These are phyloP conservation scores for Melanerpes aurifrons DNA, from an alignment of 2,113 vertebrate species.

Conservation along the genomic window DNA sequence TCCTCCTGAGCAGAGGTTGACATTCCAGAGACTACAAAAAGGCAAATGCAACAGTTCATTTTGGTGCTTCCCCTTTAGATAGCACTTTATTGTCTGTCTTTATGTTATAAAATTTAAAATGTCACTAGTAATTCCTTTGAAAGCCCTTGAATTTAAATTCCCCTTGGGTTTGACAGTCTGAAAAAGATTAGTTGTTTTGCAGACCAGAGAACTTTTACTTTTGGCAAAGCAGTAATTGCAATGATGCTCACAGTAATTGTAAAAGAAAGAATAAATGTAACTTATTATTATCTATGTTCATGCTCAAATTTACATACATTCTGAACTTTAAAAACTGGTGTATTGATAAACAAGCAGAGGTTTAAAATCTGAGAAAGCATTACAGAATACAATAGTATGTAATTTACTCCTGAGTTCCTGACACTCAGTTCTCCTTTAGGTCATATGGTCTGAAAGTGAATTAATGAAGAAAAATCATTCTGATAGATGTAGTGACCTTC, in stretches of 20 bases:
- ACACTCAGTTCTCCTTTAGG: slow-evolving; percentile 9
- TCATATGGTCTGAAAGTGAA: slow-evolving; percentile 45
- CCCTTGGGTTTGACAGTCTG: background rate
- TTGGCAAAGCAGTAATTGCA: background rate
- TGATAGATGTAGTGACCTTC: background rate
- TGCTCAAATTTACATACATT: background rate
- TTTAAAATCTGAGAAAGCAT: background rate
- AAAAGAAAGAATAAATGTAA: background rate
- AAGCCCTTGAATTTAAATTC: slow-evolving; percentile 5
- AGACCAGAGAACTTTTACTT: background rate
- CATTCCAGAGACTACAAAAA: background rate
- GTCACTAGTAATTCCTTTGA: background rate
- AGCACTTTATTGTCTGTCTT: background rate
- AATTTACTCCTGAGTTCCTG: background rate
- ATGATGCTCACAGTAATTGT: background rate
- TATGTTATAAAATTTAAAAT: slow-evolving; percentile 3
- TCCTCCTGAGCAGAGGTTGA: background rate
- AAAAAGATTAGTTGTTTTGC: background rate
- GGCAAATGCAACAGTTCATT: background rate
- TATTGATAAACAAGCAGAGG: background rate
- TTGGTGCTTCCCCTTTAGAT: background rate
- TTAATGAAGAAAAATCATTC: slow-evolving; percentile 8
- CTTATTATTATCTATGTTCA: background rate
- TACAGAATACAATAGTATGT: background rate
- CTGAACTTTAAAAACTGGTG: background rate